phyloP scores from a whole-genome alignment of 1,140 invertebrate species.

The Pseudomyrmex cubaensis region DNA sequence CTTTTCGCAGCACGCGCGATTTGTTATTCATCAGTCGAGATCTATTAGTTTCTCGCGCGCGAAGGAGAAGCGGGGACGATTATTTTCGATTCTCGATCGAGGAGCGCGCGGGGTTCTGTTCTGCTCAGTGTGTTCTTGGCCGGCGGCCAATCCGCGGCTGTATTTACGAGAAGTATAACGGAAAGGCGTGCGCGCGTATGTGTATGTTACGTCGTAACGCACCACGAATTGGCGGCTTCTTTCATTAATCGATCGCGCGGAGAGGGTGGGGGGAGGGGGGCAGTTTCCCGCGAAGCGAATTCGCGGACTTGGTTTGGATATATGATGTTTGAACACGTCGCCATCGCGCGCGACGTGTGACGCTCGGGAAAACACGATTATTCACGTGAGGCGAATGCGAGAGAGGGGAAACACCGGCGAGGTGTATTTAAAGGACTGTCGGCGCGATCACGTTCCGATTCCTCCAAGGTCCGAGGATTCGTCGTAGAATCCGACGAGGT shows the following conservation, averaged over 20 bases:
- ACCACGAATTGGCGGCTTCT: constrained; percentile 49
- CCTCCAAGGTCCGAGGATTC: too few relatives aligned
- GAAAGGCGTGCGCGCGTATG: constrained; percentile 30
- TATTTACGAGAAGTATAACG: constrained; percentile 66
- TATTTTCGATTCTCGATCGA: constrained; percentile 76
- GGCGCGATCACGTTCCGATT: too few relatives aligned
- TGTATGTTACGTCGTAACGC: constrained; percentile 46
- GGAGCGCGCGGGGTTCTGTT: constrained; percentile 38
- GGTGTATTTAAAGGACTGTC: neutral
- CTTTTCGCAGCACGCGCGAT: neutral
- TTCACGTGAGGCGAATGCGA: constrained; percentile 19
- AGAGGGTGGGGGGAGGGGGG: neutral
- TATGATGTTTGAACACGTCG: constrained; percentile 13
- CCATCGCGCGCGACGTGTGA: neutral
- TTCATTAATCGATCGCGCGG: constrained; percentile 52
- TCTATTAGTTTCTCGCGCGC: constrained; percentile 6
- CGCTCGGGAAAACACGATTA: constrained; percentile 4
- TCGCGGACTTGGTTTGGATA: neutral
- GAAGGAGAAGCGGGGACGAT: constrained; percentile 58
- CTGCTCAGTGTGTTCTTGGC: constrained; percentile 39
- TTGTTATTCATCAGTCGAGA: neutral
- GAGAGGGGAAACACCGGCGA: neutral
- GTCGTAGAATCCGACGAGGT: too few relatives aligned
- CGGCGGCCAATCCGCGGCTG: constrained; percentile 65
- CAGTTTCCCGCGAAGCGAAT: too few relatives aligned